Percentiles rank a stretch among this genome's conserved stretches.
Conservation (phyloP, 1,140 invertebrate species). For the Leptopilina boulardi region DNA sequence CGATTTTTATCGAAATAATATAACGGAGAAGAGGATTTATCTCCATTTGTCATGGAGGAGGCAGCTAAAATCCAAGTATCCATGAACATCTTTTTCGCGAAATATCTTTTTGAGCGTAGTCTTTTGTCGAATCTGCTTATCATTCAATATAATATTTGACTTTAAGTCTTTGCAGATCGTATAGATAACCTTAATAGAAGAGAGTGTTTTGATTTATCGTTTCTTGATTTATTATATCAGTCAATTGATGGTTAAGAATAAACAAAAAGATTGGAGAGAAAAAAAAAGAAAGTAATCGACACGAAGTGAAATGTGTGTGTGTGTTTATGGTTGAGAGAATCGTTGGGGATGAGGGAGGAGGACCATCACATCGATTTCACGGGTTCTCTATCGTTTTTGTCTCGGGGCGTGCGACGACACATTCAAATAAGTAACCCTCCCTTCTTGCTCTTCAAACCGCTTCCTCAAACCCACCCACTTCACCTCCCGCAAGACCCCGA, state of each 20-base stretch:
- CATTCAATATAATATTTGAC: conserved; percentile 13
- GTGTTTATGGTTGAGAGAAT: conserved; percentile 42
- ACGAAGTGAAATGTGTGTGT: conserved; percentile 5
- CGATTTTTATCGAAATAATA: no score
- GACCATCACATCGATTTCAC: conserved; percentile 68
- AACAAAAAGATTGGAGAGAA: background rate
- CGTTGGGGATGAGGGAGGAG: conserved; percentile 42
- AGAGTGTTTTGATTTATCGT: background rate
- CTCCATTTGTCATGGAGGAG: background rate
- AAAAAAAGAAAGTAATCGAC: conserved; percentile 7
- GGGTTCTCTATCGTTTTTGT: conserved; percentile 70
- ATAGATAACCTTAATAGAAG: background rate
- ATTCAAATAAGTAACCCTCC: conserved; percentile 74
- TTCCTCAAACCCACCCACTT: conserved; percentile 54
- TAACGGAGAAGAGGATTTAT: background rate
- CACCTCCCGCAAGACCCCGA: conserved; percentile 53
- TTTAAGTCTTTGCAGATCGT: background rate
- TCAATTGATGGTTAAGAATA: background rate
- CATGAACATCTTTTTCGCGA: background rate
- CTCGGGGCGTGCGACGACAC: conserved; percentile 70
- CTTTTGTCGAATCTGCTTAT: background rate
- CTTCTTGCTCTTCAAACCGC: conserved; percentile 46
- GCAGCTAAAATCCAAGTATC: background rate
- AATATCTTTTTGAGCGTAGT: background rate
- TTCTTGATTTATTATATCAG: background rate